Conservation (phyloP, 2,888 invertebrate species). For the Nezara viridula region DNA sequence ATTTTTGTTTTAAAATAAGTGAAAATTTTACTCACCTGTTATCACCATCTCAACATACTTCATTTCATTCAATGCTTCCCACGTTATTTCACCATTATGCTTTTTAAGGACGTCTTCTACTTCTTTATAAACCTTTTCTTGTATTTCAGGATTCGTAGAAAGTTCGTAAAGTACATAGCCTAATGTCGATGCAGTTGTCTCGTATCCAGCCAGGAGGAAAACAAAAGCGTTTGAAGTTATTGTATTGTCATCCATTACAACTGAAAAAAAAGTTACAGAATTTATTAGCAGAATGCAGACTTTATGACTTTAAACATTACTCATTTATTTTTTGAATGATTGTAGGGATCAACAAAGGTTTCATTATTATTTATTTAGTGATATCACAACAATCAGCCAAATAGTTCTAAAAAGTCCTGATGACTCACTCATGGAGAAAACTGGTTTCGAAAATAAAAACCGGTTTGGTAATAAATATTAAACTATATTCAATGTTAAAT, state of each 20-base stretch:
- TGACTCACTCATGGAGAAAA: too few relatives aligned
- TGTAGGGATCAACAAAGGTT: too few relatives aligned
- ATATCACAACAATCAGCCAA: too few relatives aligned
- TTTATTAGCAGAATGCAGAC: not conserved
- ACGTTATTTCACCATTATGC: conserved; percentile 71
- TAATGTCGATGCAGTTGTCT: conserved; percentile 76
- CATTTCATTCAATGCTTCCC: conserved; percentile 74
- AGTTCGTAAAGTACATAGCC: conserved; percentile 73
- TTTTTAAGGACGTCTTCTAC: conserved; percentile 70
- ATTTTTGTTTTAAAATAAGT: too few relatives aligned
- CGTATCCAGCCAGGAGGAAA: conserved; percentile 77
- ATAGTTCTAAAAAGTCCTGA: too few relatives aligned
- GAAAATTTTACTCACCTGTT: conserved; percentile 70
- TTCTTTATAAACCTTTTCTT: conserved; percentile 71
- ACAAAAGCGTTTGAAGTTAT: conserved; percentile 72
- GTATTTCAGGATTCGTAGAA: conserved; percentile 72
- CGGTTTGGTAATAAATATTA: too few relatives aligned
- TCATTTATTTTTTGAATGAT: not conserved
- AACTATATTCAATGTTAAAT: too few relatives aligned
- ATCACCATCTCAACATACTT: conserved; percentile 73
- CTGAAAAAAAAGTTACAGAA: conserved; percentile 58
- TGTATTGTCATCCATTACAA: conserved; percentile 64
- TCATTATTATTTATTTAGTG: too few relatives aligned
- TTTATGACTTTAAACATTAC: not conserved
- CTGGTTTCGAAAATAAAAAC: too few relatives aligned